Evolutionary conservation across 2,113 vertebrate genomes (phyloP).

Genomic region (Pseudois nayaur): DNA sequence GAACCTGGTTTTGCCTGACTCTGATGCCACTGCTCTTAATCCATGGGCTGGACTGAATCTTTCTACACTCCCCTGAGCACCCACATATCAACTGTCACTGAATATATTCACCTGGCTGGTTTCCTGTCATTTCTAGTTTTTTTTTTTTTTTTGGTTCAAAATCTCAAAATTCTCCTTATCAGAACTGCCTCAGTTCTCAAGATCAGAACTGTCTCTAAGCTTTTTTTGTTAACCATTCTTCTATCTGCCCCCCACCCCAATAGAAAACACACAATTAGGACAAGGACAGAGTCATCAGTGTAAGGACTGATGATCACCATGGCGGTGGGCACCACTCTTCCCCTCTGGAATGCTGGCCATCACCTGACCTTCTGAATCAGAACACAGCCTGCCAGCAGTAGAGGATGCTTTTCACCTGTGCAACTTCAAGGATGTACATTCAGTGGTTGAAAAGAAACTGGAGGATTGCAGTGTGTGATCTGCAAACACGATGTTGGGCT

Average conservation of each 20-base stretch:
- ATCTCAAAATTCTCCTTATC: neutral
- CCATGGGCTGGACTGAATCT: neutral
- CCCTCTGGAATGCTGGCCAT: neutral
- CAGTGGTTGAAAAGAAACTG: neutral
- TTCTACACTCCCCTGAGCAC: neutral
- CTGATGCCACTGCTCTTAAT: neutral
- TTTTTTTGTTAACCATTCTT: neutral
- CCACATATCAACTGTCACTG: neutral
- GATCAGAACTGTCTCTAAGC: neutral
- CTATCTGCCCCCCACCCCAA: rapidly evolving
- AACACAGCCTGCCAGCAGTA: neutral
- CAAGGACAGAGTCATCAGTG: neutral
- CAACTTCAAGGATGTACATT: neutral
- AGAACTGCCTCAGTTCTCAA: neutral
- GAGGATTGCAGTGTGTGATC: neutral
- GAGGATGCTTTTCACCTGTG: neutral
- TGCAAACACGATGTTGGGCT: too few species aligned
- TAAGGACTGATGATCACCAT: rapidly evolving
- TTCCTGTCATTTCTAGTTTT: neutral
- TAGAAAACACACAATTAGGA: neutral
- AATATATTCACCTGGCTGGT: neutral
- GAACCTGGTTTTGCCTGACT: neutral
- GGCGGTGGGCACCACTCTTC: rapidly evolving
- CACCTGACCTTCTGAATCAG: neutral
- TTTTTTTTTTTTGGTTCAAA: neutral